Evolutionary conservation across 64 coral and sea anemone genomes (phyloP), one percentile per base, ranked within the genome.

Genomic region (Montipora efflorescens): DNA sequence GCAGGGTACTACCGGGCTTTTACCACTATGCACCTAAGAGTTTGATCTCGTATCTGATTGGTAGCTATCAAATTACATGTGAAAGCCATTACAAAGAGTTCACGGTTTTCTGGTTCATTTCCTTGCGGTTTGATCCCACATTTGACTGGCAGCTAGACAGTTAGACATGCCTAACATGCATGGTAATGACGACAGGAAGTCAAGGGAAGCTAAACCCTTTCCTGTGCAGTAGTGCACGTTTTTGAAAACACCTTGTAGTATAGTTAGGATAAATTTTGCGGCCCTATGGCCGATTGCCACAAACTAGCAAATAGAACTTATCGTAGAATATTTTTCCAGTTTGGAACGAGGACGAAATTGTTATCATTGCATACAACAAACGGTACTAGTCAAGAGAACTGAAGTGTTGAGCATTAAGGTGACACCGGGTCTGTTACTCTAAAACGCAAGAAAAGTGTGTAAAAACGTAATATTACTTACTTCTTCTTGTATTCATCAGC

Each of bases 401-500:
- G 70, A 1, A 44, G 18, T 74, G 16, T 74, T 74, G 3, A 44
- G 23, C 70, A 21, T 74, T 74, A 20, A 23, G 57, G 1, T 59
- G 57, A 59, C 57, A 59, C 57, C 57, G 2, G 12, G 7, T 59
- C 70, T 74, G 70, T 74, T 74, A 74, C 70, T 74, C n/a, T 10
- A 28, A 75, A 75, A 5, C n/a, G 3, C 72, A 75, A 75, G 20
- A 75, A 28, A 75, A 28, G 23, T 75, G 0, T 59, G 57, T 2
- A 8, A 59, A 59, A 59, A 59, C 57, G 0, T 59, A 59, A 59
- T 1, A 44, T 2, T 62, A 94, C 95, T 94, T 92, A 97, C 95
- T 97, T 94, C 19, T 55, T 21, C 89, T 92, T 80, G 14, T 91
- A 82, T 77, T 97, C 95, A 47, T 55, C 89, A 13, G 82, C 92